Base-by-base conservation (phyloP, 2,888 invertebrate genomes). In the Gnatocerus cornutus region DNA sequence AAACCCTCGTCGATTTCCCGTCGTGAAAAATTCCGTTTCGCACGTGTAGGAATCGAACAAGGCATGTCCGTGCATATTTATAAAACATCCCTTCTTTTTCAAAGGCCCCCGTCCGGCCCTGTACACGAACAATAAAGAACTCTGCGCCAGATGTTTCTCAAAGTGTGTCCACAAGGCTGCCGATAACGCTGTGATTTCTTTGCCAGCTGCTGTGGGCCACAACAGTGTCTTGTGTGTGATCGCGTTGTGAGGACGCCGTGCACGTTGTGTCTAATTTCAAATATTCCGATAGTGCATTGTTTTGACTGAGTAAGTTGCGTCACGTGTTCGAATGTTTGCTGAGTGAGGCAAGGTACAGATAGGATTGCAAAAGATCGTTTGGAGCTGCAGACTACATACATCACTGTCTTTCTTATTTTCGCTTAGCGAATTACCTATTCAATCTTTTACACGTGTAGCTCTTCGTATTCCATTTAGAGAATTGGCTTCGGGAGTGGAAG, bases 361-460 rank as follows among this genome's bases (percentile, higher is more conserved):
- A 41, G 39, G 52, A 63, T 43, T 43, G 14, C 29, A 5, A 45
- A 16, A 45, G 63, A 62, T 71, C 75, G 39, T 43, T 43, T 66
- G 63, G 53, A 55, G 14, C 62, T 55, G 62, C 53, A 46, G 30
- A 56, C 72, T 64, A 74, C 71, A 77, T 78, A 73, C 73, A 76
- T 78, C 77, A 77, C 74, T 77, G 77, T 78, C 76, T 72, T 58
- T 61, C 72, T 69, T 71, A 68, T 72, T 74, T 74, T 75, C 75
- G 71, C 72, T 72, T 71, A 69, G 69, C 71, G 72, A 72, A 74
- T 77, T 75, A 76, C 74, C 71, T 72, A 69, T 74, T 74, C 76
- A 74, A 76, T 77, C 76, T 76, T 73, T 75, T 73, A 76, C 74
- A 74, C 70, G 72, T 75, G 71, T 73, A 68, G 37, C 53, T 69